Evolutionary conservation across 2,113 vertebrate species (phyloP), one percentile per base, ranked within the genome.

Genomic region (Zapornia atra): DNA sequence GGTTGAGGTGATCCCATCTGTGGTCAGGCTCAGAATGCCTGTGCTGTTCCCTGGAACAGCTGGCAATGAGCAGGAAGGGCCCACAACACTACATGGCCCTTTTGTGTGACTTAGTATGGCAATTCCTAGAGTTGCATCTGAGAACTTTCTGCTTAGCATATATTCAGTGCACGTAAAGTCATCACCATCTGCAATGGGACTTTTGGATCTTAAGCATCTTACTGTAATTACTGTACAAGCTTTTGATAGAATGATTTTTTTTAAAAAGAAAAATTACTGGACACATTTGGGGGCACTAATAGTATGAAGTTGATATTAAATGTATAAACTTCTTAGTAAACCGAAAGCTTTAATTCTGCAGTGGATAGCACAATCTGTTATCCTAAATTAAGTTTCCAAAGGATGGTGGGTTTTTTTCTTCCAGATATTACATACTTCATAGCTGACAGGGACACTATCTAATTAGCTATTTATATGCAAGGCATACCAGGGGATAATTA

Each of bases 391-490:
- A 97, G 97, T 98, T 98, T 98, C 97, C 94, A 96, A 97, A 98
- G 93, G 76, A 97, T 92, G 63, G 92, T 95, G 97, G 97, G 98
- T 97, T 56, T 56, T 51, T 51, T 51, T 51, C 22, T 28, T 26
- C 51, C 94, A 96, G 95, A 97, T 98, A 96, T 96, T 98, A 96
- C 97, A 97, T 98, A 97, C 96, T 96, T 98, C 97, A 95, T 95
- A 95, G 97, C 94, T 98, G 97, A 97, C 97, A 98, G 97, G 96
- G 97, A 98, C 94, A 97, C 95, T 97, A 97, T 95, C 97, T 98
- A 98, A 98, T 98, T 98, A 98, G 98, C 98, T 98, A 98, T 98
- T 98, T 98, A 97, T 98, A 98, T 98, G 98, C 98, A 98, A 98
- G 97, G 97, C 97, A 95, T 98, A 97, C 91, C 70, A 92, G 97